Base-by-base conservation (phyloP, 2,888 invertebrate species). In the Mesochorus sp. region DNA sequence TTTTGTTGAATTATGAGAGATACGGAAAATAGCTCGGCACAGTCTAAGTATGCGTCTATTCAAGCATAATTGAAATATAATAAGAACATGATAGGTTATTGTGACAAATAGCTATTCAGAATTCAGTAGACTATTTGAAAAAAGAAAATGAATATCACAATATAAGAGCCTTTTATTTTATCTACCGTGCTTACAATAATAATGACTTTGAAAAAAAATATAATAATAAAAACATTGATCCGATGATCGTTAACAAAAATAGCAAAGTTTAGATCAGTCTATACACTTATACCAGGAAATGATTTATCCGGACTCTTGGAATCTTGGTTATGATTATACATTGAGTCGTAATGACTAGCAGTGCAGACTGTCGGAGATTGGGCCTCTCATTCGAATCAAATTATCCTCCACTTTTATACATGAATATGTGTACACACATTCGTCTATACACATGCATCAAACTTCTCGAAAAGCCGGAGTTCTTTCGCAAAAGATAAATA, bases 281-380 rank as follows among this genome's bases (percentile, higher is more conserved):
- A 10, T 24, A 21, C 53, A n/a, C n/a, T 24, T 62, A 67, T 42
- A 39, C 37, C 74, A 2, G 3, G 37, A 19, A 64, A 73, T 73
- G 68, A 79, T 79, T 79, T 76, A 76, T 76, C 72, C n/a, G 34
- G 6, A 39, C 61, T 61, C 74, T 17, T 19, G 55, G 55, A 75
- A 66, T 17, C 74, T 71, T 75, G n/a, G 71, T 79, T 71, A 79
- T 73, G 62, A 77, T 79, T 75, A 61, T 53, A 66, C 79, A 79
- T 71, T 55, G 71, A 74, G 66, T 62, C 66, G 17, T 79, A 75
- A 79, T 79, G 66, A 79, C 75, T 28, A 61, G 74, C 8, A 66
- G 66, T 34, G 71, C 37, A 31, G 66, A 28, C 34, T 2, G 67
- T 75, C 79, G 73, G 76, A 62, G 59, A 68, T 55, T 53, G 31